Conservation (phyloP, 1,140 invertebrate genomes). For the Drosophila miranda region DNA sequence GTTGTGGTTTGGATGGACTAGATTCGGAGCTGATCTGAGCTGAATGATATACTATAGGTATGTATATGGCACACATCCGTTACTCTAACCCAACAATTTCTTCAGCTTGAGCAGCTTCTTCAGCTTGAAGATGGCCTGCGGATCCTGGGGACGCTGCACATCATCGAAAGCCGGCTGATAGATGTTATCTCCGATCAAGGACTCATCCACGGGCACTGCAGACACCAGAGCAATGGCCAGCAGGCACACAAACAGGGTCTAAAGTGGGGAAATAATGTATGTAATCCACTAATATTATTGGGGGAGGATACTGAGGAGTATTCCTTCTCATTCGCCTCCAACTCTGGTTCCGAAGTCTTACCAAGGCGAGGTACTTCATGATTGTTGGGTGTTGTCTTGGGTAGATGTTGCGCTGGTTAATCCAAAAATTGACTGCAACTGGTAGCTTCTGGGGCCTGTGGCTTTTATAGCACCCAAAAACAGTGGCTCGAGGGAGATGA, state of each 20-base stretch:
- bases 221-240: conserved; percentile 58
- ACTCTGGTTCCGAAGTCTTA: conserved; percentile 35
- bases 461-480: conserved; percentile 57
- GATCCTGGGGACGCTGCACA: conserved; percentile 65
- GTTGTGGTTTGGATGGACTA: conserved; percentile 39
- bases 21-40: conserved; percentile 28
- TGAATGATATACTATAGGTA: not conserved
- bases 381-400: conserved; percentile 26
- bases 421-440: conserved; percentile 71
- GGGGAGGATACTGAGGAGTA: not conserved
- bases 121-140: conserved; percentile 74
- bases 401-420: conserved; percentile 56
- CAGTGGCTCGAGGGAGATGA: conserved; percentile 7
- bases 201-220: conserved; percentile 71
- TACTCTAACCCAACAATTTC: conserved; percentile 63
- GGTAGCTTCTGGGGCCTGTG: conserved; percentile 21
- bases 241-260: conserved; percentile 69
- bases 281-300: not conserved
- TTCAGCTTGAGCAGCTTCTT: conserved; percentile 79
- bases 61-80: not conserved
- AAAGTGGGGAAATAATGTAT: not conserved
- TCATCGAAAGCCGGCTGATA: conserved; percentile 58
- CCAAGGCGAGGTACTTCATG: conserved; percentile 74
- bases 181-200: conserved; percentile 67
- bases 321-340: not conserved